These are phyloP conservation scores for Physella acuta DNA, from an alignment of 1,140 invertebrate genomes.

Conservation along the genomic window DNA sequence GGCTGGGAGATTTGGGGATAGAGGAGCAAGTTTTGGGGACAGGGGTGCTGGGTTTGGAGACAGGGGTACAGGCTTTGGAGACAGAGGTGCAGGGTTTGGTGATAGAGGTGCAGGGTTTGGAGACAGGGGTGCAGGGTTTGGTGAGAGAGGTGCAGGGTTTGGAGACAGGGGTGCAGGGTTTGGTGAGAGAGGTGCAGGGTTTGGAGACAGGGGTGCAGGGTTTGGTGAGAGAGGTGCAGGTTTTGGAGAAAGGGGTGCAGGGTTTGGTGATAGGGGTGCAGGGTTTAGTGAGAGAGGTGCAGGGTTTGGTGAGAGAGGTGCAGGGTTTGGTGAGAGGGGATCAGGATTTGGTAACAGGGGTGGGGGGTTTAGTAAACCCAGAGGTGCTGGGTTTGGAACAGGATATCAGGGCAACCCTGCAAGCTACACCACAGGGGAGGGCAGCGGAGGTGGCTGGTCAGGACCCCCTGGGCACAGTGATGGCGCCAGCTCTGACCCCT, in stretches of 20 bases:
- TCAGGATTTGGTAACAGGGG: not conserved
- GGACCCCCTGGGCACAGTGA: not conserved
- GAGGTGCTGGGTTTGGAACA: slow-evolving; percentile 6
- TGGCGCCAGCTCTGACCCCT: not conserved
- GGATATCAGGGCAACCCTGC: not conserved
- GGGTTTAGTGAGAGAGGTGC: not conserved
- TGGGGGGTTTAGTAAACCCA: not conserved
- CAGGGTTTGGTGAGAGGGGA: slow-evolving; percentile 10
- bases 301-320: slow-evolving; percentile 13
- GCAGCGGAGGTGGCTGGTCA: not conserved
- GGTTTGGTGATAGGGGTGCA: not conserved
- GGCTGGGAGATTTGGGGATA: not conserved
- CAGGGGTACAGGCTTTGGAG: not conserved
- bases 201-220: not conserved
- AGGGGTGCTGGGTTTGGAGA: slow-evolving; percentile 20
- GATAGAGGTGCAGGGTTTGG: not conserved
- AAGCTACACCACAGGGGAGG: not conserved
- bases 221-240: not conserved
- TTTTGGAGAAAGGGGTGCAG: not conserved
- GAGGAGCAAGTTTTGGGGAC: not conserved
- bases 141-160: slow-evolving; percentile 19
- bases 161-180: not conserved
- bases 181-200: not conserved
- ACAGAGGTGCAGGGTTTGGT: not conserved
- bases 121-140: not conserved